Percentiles rank a stretch among this genome's conserved stretches.
Evolutionary conservation across 2,113 vertebrate genomes (phyloP).

Genomic region (Sinocyclocheilus grahami): DNA sequence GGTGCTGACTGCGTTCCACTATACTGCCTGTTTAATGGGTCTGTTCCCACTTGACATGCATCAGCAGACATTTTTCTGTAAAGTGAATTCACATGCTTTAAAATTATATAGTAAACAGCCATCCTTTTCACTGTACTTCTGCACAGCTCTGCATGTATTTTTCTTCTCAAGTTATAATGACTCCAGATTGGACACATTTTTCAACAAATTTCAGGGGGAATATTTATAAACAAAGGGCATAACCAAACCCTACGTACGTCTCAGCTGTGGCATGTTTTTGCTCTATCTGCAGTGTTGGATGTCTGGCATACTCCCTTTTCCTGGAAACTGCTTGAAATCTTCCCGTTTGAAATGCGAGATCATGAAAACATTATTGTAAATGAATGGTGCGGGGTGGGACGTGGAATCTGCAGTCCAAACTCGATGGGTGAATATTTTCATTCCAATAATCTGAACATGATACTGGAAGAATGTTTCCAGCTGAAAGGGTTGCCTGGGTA

Average conservation of each 20-base stretch:
- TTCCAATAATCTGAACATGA: conserved; percentile 68
- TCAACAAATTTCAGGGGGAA: conserved; percentile 3
- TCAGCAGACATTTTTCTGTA: not conserved
- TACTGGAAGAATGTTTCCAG: conserved; percentile 70
- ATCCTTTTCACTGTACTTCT: not conserved
- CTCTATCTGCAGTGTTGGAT: conserved; percentile 53
- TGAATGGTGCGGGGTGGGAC: conserved; percentile 62
- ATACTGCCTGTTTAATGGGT: conserved; percentile 33
- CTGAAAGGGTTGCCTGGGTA: conserved; percentile 50
- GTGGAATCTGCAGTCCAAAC: conserved; percentile 59
- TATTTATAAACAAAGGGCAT: conserved; percentile 31
- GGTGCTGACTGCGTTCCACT: conserved; percentile 29
- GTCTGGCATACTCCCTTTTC: conserved; percentile 55
- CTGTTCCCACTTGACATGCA: not conserved
- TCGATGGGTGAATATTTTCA: conserved; percentile 65
- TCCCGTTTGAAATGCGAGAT: conserved; percentile 67
- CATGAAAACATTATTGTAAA: conserved; percentile 71
- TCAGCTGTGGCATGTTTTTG: conserved; percentile 44
- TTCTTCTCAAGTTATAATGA: not conserved
- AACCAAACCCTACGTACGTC: conserved; percentile 19
- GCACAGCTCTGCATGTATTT: not conserved
- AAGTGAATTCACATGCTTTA: not conserved
- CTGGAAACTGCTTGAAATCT: conserved; percentile 61
- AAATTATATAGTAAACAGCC: conserved; percentile 16
- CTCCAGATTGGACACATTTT: not conserved